Evolutionary conservation across 2,113 vertebrate species (phyloP).

Genomic region (Proterorhinus semilunaris): DNA sequence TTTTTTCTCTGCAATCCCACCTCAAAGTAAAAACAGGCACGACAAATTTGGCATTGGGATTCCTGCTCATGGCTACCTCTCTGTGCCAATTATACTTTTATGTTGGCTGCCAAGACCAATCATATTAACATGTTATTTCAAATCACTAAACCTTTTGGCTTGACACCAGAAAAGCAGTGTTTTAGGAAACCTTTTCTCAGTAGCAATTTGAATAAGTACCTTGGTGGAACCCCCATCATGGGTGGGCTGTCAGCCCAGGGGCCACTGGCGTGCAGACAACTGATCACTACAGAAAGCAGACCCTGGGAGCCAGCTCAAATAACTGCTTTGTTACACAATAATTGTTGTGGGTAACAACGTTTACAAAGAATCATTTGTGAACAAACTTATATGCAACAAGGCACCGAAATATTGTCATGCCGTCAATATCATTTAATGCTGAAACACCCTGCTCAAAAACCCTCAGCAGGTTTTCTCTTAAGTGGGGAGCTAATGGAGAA

Average conservation of each 20-base stretch:
- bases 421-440: constrained; percentile 37
- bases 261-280: constrained; percentile 77
- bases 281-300: constrained; percentile 78
- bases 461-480: neutral
- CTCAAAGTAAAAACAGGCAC: constrained; percentile 70
- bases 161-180: constrained; percentile 34
- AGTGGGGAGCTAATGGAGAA: constrained; percentile 14
- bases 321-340: constrained; percentile 80
- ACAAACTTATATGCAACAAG: constrained; percentile 78
- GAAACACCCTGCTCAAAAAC: neutral
- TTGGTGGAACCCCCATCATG: constrained; percentile 73
- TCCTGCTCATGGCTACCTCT: constrained; percentile 66
- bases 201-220: constrained; percentile 79
- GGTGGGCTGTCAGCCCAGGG: constrained; percentile 75
- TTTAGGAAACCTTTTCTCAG: constrained; percentile 75
- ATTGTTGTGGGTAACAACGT: constrained; percentile 73
- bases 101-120: constrained; percentile 77
- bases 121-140: constrained; percentile 77
- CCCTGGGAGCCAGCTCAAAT: constrained; percentile 78
- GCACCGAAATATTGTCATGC: constrained; percentile 61
- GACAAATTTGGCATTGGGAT: constrained; percentile 73
- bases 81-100: constrained; percentile 69
- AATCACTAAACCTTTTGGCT: constrained; percentile 76
- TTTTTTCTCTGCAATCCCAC: constrained; percentile 63
- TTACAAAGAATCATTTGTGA: constrained; percentile 81